Evolutionary conservation across 2,797 vertebrate species (phyloP), one percentile per base, ranked within the genome.

Genomic region (Molossus molossus): DNA sequence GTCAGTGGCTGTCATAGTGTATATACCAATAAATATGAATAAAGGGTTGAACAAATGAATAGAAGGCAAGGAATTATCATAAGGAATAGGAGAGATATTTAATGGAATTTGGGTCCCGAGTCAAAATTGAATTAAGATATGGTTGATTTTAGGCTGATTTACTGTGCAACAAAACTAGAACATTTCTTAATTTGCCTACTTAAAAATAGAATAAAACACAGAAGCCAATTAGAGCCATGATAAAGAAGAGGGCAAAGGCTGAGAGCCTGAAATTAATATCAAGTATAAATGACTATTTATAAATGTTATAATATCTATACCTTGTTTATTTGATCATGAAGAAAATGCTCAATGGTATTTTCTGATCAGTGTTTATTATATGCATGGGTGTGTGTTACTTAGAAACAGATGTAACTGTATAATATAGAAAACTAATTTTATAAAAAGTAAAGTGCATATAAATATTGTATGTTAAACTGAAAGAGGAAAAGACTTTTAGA

Each of bases 361-460:
- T 69, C 18, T n/a, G 20, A n/a, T 72, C 25, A 57, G 33, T 69
- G n/a, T 40, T 57, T 62, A 1, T 75, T 87, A 27, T 48, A 76
- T 37, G 5, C 14, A 9, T 15, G 11, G 20, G 48, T 45, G 3
- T n/a, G 4, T 62, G 53, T 67, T 75, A 45, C 14, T 82, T 50
- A 70, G 29, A 62, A 86, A 94, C n/a, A 75, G 12, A 82, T 45
- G 17, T 18, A 37, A 82, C 29, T 23, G 27, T 57, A 3, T 82
- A 72, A 69, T 57, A 40, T 9, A 58, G 1, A 69, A 87, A 69
- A 55, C 58, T n/a, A 15, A 8, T 80, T 83, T 79, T 55, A 9
- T 62, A 55, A 65, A 65, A 94, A 65, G 21, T 40, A 90, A 89
- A 76, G 23, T 65, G 57, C 9, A 84, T 80, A 57, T 12, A 91